Conservation (phyloP, 1,140 invertebrate species). For the Drosophila tani region DNA sequence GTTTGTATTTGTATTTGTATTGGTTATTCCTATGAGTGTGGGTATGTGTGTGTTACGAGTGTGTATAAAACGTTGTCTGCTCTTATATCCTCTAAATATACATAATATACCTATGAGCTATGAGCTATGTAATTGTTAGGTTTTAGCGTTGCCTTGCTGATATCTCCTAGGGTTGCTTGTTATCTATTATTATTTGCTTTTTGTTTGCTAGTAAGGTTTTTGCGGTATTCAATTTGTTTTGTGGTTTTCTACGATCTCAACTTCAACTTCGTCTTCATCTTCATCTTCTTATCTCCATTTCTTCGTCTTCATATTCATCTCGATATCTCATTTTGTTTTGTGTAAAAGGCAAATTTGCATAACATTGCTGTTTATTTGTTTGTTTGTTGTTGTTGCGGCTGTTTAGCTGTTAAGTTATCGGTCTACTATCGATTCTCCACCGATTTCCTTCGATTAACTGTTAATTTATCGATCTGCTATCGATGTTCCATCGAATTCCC, state of each 20-base stretch:
- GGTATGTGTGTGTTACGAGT: conserved; percentile 30
- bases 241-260: conserved; percentile 39
- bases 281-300: conserved; percentile 19
- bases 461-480: too few species aligned
- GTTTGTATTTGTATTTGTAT: conserved; percentile 28
- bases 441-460: not conserved
- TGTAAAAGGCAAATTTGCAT: conserved; percentile 74
- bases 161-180: conserved; percentile 41
- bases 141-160: conserved; percentile 61
- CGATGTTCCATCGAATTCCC: not conserved
- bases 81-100: conserved; percentile 8
- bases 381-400: conserved; percentile 16
- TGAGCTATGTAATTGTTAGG: conserved; percentile 61
- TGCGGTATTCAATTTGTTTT: conserved; percentile 70
- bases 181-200: conserved; percentile 63
- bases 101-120: conserved; percentile 42
- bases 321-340: conserved; percentile 40
- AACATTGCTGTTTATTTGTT: conserved; percentile 53
- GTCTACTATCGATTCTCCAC: not conserved
- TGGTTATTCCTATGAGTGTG: conserved; percentile 72
- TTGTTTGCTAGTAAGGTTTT: conserved; percentile 78
- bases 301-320: conserved; percentile 5
- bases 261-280: conserved; percentile 4
- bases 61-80: conserved; percentile 36
- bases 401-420: conserved; percentile 15